Evolutionary conservation across 2,888 invertebrate genomes (phyloP), one percentile per base, ranked within the genome.

Genomic region (Agrochola litura): DNA sequence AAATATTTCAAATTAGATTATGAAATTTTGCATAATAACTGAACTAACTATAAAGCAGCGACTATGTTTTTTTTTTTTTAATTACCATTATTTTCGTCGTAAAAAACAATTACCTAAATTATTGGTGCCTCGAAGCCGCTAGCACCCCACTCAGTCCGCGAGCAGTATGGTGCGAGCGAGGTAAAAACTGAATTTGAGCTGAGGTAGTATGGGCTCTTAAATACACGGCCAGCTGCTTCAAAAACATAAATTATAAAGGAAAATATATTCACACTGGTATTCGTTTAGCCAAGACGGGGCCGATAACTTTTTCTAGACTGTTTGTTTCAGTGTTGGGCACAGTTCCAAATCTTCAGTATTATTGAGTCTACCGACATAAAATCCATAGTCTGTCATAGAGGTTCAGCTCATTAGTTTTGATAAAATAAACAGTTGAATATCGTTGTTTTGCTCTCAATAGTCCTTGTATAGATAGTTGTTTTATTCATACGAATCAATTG

Each of bases 301-400:
- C 41, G 22, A 25, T 6, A 5, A 6, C 25, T 30, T 70, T 52
- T 60, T 25, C n/a, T 22, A 52, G n/a, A 16, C 16, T 6, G 0
- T 19, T n/a, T 14, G 22, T 49, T 1, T 64, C 46, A 25, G 8
- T 25, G 12, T 22, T 72, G 65, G 81, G 81, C 79, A 65, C 19
- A n/a, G 68, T 54, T 74, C 79, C 80, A 80, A 80, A 63, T 74
- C 14, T 43, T 16, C 64, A 22, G 16, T 65, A 30, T 67, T 76
- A 41, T 65, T 65, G 41, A 61, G 54, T 30, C 37, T 61, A 63
- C 56, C 10, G 8, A 60, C 3, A 71, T 37, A 46, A 60, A 64
- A 79, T 79, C 43, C 25, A 60, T 37, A 58, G 14, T 65, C 2
- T n/a, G 9, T 49, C 10, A 2, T n/a, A 12, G 16, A 19, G 1